These are phyloP conservation scores for Papilio polytes DNA, from an alignment of 1,140 invertebrate genomes.

Conservation along the genomic window DNA sequence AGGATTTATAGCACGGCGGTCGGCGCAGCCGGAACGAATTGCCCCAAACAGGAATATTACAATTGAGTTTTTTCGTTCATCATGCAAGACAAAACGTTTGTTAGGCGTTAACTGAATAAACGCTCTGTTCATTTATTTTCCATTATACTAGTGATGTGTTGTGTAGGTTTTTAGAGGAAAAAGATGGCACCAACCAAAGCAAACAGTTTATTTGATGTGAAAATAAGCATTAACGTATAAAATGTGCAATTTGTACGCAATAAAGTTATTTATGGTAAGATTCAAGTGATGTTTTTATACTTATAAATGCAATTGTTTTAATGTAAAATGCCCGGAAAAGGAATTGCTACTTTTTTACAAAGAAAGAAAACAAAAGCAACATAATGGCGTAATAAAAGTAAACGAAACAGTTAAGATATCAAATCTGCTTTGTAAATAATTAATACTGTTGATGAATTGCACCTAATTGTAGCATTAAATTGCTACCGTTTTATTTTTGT, in stretches of 20 bases:
- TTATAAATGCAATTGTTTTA: too few relatives aligned
- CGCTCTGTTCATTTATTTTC: background rate
- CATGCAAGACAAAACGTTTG: background rate
- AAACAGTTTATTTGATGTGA: too few relatives aligned
- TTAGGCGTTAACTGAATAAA: background rate
- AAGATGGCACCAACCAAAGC: too few relatives aligned
- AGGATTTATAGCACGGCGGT: constrained; percentile 7
- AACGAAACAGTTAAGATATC: background rate
- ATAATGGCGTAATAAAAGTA: background rate
- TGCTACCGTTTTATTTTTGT: background rate
- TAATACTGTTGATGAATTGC: background rate
- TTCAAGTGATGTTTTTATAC: too few relatives aligned
- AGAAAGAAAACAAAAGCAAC: background rate
- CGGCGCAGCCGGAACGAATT: constrained; percentile 21
- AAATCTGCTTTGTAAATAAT: background rate
- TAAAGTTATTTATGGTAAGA: too few relatives aligned
- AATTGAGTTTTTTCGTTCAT: constrained; percentile 18
- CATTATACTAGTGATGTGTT: background rate
- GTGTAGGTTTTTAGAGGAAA: too few relatives aligned
- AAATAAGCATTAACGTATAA: too few relatives aligned
- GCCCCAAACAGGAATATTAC: constrained; percentile 15
- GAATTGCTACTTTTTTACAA: background rate
- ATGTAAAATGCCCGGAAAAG: background rate
- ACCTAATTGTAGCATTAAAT: background rate
- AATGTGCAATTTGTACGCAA: too few relatives aligned